Evolutionary conservation across 1,140 invertebrate genomes (phyloP), one percentile per base, ranked within the genome.

Genomic region (Drosophila mojavensis): DNA sequence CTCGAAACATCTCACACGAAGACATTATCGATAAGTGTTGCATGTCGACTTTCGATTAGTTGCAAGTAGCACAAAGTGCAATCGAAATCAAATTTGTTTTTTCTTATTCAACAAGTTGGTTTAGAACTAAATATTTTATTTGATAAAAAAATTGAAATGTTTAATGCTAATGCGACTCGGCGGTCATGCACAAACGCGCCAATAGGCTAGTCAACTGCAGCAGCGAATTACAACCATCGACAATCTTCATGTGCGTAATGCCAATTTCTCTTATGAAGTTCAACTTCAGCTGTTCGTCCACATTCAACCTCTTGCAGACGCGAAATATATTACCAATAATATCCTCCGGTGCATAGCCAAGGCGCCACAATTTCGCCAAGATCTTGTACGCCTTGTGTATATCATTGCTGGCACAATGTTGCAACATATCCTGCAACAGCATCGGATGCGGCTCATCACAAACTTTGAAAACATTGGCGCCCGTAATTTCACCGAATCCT

Each of bases 381-480:
- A 98, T 95, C 94, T 96, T 96, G 88, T 97, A 98, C 1, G 98
- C 97, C 80, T 97, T 96, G 62, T 96, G 95, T 72, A 99, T 96
- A 74, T 99, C 95, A 43, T 96, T 95, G 54, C 96, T 92, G 0
- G 94, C 93, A 93, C 98, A 99, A 83, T 95, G 94, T 63, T 97
- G 94, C 55, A 99, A 93, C 98, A 99, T 99, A 75, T 97, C 95
- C 93, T 97, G 97, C 9, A 99, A 95, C 0, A 98, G 91, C 69
- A 99, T 93, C 6, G 99, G 99, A 94, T 99, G 98, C 0, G 99
- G 99, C 92, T 99, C 98, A 93, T 99, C 99, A 92, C 99, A 99
- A 13, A 99, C 98, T 94, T 99, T 99, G 90, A 99, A 99, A n/a
- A 99, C 99, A 95, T 99, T 98, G 88, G 98, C 96, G 69, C 96